Evolutionary conservation across 2,113 vertebrate species (phyloP).

Genomic region (Vulpes lagopus): DNA sequence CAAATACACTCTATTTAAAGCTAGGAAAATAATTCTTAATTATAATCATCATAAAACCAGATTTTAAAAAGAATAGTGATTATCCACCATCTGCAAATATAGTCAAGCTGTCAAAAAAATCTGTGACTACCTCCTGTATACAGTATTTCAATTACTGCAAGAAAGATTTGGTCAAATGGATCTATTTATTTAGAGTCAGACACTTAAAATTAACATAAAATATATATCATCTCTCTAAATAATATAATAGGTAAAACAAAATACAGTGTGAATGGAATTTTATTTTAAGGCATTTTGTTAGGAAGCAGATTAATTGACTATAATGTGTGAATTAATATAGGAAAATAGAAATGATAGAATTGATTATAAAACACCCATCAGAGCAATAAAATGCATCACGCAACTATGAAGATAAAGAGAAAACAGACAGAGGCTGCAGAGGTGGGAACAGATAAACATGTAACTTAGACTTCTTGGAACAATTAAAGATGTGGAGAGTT

Average conservation of each 20-base stretch:
- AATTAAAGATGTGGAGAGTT: conserved; percentile 68
- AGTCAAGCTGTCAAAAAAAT: conserved; percentile 82
- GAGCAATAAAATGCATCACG: not conserved
- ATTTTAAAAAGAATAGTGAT: conserved; percentile 85
- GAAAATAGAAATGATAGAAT: conserved; percentile 70
- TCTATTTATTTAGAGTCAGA: conserved; percentile 69
- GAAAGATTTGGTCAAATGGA: conserved; percentile 77
- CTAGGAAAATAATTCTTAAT: conserved; percentile 84
- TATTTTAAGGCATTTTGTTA: conserved; percentile 72
- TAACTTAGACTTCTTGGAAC: conserved; percentile 67
- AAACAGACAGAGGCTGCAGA: not conserved
- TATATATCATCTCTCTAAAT: not conserved
- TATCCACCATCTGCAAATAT: conserved; percentile 81
- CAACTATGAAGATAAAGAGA: conserved; percentile 49
- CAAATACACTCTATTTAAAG: conserved; percentile 56
- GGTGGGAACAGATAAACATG: conserved; percentile 51
- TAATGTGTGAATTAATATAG: conserved; percentile 70
- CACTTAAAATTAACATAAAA: conserved; percentile 63
- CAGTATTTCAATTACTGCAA: conserved; percentile 74
- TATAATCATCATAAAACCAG: conserved; percentile 82
- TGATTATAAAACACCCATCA: conserved; percentile 64
- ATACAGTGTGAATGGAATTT: conserved; percentile 74
- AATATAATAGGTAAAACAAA: conserved; percentile 65
- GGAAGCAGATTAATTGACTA: conserved; percentile 72
- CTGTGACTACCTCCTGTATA: conserved; percentile 64